Percentiles rank a stretch among this genome's conserved stretches.
These are phyloP conservation scores for Struthio camelus DNA, from an alignment of 2,113 vertebrate species.

Conservation along the genomic window DNA sequence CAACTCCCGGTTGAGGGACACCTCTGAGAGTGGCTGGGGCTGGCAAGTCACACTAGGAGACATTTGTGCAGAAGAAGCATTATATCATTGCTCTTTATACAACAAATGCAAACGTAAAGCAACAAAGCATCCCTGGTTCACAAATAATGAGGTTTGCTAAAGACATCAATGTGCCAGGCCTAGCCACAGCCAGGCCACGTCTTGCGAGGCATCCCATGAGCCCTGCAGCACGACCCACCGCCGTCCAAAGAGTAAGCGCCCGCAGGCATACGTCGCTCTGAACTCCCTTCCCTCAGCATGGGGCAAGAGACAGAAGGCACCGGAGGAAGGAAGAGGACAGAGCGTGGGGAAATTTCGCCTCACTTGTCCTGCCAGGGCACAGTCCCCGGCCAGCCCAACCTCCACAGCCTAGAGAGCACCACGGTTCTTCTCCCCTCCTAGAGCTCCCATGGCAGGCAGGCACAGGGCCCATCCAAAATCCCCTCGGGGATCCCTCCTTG, in stretches of 20 bases:
- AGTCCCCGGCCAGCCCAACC: not conserved
- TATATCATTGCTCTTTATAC: not conserved
- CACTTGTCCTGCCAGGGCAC: not conserved
- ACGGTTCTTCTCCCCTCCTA: not conserved
- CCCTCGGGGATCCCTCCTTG: not conserved
- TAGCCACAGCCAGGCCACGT: not conserved
- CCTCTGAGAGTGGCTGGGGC: not conserved
- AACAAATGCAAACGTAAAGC: not conserved
- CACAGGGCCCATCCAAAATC: not conserved
- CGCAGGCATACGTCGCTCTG: not conserved
- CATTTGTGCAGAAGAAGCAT: not conserved
- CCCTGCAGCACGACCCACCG: not conserved
- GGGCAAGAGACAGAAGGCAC: not conserved
- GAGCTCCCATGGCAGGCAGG: not conserved
- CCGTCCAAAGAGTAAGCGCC: not conserved
- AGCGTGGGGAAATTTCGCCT: not conserved
- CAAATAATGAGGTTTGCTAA: not conserved
- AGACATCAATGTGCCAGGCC: not conserved
- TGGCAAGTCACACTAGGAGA: not conserved
- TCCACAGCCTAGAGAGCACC: not conserved
- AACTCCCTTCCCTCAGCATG: not conserved
- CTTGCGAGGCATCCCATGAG: no score
- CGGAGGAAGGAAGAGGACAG: not conserved
- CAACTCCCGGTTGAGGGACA: not conserved
- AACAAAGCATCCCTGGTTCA: not conserved